These are phyloP conservation scores for Allygus modestus DNA, from an alignment of 2,888 invertebrate species.

Conservation along the genomic window DNA sequence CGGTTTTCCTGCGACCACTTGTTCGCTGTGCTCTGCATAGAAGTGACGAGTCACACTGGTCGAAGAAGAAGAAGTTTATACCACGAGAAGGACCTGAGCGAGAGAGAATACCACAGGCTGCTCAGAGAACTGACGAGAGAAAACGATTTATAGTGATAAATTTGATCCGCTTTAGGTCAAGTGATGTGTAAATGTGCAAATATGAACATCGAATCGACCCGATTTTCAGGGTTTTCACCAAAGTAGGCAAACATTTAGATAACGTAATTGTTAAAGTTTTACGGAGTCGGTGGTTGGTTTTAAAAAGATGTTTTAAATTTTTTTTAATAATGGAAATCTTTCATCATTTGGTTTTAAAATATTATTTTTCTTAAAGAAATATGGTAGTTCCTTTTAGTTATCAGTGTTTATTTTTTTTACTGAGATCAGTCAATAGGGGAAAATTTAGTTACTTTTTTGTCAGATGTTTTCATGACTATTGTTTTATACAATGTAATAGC, in stretches of 20 bases:
- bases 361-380: too few relatives aligned
- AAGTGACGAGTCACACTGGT: slow-evolving; percentile 79
- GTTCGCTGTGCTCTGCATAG: slow-evolving; percentile 94
- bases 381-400: too few relatives aligned
- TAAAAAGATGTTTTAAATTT: too few relatives aligned
- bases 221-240: slow-evolving; percentile 34
- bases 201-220: slow-evolving; percentile 9
- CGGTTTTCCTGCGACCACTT: slow-evolving; percentile 91
- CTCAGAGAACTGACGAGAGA: slow-evolving; percentile 24
- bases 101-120: slow-evolving; percentile 47
- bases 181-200: slow-evolving; percentile 33
- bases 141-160: slow-evolving; percentile 50
- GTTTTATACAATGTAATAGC: too few relatives aligned
- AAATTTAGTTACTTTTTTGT: too few relatives aligned
- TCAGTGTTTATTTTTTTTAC: too few relatives aligned
- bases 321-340: too few relatives aligned
- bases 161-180: not conserved
- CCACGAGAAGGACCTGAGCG: slow-evolving; percentile 5
- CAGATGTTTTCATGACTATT: too few relatives aligned
- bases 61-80: slow-evolving; percentile 30
- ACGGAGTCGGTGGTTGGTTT: not conserved
- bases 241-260: slow-evolving; percentile 12
- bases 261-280: not conserved
- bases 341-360: too few relatives aligned
- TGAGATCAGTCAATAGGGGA: too few relatives aligned